These are phyloP conservation scores for Micromussa lordhowensis DNA, from an alignment of 92 coral and sea anemone species.

Conservation along the genomic window DNA sequence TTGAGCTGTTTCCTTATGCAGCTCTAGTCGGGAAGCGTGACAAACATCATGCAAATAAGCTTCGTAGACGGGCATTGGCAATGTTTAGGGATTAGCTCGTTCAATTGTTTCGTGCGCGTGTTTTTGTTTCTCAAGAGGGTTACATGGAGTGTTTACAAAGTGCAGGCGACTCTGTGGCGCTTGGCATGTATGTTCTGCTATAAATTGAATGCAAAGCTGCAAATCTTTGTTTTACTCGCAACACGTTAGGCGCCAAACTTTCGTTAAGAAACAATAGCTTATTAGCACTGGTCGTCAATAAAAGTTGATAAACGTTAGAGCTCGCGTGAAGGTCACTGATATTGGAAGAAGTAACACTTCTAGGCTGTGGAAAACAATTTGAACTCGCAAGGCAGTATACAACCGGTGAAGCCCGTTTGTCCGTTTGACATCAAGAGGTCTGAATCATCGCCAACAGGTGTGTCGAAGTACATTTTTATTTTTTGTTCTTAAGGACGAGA, in stretches of 20 bases:
- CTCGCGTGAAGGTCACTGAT: slow-evolving; percentile 10
- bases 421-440: not conserved
- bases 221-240: slow-evolving; percentile 4
- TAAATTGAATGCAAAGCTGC: slow-evolving; percentile 28
- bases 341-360: slow-evolving; percentile 2
- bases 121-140: slow-evolving; percentile 3
- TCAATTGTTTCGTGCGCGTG: slow-evolving; percentile 25
- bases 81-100: not conserved
- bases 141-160: slow-evolving; percentile 48
- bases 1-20: not conserved
- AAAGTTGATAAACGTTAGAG: slow-evolving; percentile 1
- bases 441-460: not conserved
- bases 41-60: slow-evolving; percentile 1
- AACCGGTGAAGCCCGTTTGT: not conserved
- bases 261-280: slow-evolving; percentile 38
- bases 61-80: slow-evolving; percentile 2
- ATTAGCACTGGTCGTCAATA: slow-evolving; percentile 10
- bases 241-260: slow-evolving; percentile 38
- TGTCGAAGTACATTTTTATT: not conserved
- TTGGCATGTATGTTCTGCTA: slow-evolving; percentile 20
- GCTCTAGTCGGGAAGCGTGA: not conserved
- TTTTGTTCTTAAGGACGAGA: not conserved
- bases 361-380: not conserved
- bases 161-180: slow-evolving; percentile 44
- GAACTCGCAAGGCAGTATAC: slow-evolving; percentile 6